Conservation (phyloP, 2,888 invertebrate species). For the Platerodrilus igneus region DNA sequence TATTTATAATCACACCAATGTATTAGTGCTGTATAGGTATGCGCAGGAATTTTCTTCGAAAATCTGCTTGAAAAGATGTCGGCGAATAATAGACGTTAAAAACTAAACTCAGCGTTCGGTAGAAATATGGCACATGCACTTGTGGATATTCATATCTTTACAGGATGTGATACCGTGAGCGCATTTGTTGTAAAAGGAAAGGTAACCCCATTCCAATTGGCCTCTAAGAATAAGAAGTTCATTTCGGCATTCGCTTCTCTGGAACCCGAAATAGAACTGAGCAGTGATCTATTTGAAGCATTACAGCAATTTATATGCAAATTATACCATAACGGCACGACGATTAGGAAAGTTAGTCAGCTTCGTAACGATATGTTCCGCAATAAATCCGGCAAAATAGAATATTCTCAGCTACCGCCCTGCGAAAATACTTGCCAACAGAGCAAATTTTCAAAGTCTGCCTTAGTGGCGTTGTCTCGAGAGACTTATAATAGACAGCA, state of each 20-base stretch:
- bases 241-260: slow-evolving; percentile 1
- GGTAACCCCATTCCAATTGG: background rate
- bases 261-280: background rate
- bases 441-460: slow-evolving; percentile 3
- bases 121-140: background rate
- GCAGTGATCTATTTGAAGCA: background rate
- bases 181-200: slow-evolving; percentile 1
- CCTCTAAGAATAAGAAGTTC: background rate
- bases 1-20: too few species aligned
- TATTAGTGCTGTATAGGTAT: too few species aligned
- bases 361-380: slow-evolving; percentile 4
- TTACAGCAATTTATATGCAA: slow-evolving; percentile 2
- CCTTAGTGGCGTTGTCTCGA: slow-evolving; percentile 1
- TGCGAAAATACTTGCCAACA: slow-evolving; percentile 4
- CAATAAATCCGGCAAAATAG: slow-evolving; percentile 1
- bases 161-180: slow-evolving; percentile 2
- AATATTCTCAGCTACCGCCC: background rate
- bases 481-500: background rate
- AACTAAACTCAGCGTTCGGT: slow-evolving; percentile 1
- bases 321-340: background rate
- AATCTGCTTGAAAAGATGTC: background rate
- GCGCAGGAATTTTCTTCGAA: background rate
- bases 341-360: background rate
- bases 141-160: background rate
- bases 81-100: background rate